Base-by-base conservation (phyloP, 2,113 vertebrate genomes). In the Malurus alboscapulatus region DNA sequence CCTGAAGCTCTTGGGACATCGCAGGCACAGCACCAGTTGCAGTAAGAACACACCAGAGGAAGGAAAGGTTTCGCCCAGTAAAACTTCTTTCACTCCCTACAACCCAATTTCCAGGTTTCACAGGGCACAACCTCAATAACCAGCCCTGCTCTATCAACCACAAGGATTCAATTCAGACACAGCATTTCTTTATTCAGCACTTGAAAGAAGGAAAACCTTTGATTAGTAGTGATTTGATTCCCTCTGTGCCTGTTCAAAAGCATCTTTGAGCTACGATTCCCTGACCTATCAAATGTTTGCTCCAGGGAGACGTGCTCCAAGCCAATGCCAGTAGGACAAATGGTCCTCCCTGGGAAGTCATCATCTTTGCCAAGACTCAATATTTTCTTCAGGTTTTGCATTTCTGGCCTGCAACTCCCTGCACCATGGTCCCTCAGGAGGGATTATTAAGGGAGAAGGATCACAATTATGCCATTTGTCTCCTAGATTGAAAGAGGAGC, bases 381-480 rank as follows among this genome's bases (percentile, higher is more conserved):
- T 0, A 7, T 68, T n/a, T 32, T 53, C 40, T 42, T 40, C 53
- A 36, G 18, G 24, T 62, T 78, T 66, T 73, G 14, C 20, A 72
- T 58, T 75, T 18, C 45, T 48, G 57, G 25, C 12, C 40, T 65
- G 24, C 5, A 67, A n/a, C 66, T 50, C 18, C 45, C n/a, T 22
- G 19, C 9, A 2, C 8, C 0, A 0, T 9, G 50, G 34, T 47
- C 27, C 40, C 11, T 22, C 24, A 30, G 27, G 26, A 81, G 15
- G 29, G n/a, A 36, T 42, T 61, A 13, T 69, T 16, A 45, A 0
- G 3, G 26, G 45, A 72, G 72, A 14, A 55, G 24, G 10, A 47
- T 72, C 44, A 27, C 7, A 77, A 15, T 20, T 72, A 3, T 3
- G 16, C 14, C 10, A n/a, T 27, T 76, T 74, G 5, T 34, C 57